A percentile compares a stretch with the other conserved stretches of the same genome.
Conservation (phyloP, 2,888 invertebrate genomes). For the Ecliptopera silaceata region DNA sequence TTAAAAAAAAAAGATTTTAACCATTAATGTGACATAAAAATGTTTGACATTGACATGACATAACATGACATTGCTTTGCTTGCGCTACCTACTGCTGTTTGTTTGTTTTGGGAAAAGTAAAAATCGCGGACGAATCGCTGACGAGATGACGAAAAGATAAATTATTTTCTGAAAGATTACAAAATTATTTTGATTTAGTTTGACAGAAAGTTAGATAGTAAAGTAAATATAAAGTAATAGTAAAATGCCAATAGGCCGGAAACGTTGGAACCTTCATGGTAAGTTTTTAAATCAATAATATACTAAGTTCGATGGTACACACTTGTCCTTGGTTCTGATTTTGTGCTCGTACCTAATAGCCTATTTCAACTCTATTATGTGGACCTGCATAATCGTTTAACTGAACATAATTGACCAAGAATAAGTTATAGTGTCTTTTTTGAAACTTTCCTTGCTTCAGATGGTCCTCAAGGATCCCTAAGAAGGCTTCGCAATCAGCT, state of each 20-base stretch:
- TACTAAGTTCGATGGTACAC: not conserved
- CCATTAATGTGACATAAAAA: too few species aligned
- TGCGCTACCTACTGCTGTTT: not conserved
- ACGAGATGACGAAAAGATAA: slow-evolving; percentile 11
- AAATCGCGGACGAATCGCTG: not conserved
- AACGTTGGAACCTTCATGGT: slow-evolving; percentile 91
- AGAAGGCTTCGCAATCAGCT: slow-evolving; percentile 87
- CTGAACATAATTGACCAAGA: too few species aligned
- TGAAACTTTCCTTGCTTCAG: slow-evolving; percentile 68
- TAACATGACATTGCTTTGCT: too few species aligned
- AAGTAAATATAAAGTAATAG: slow-evolving; percentile 15
- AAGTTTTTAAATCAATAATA: slow-evolving; percentile 48
- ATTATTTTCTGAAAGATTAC: slow-evolving; percentile 15
- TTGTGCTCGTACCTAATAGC: too few species aligned
- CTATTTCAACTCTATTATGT: not conserved
- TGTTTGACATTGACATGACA: too few species aligned
- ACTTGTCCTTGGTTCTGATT: slow-evolving; percentile 20
- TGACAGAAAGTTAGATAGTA: not conserved
- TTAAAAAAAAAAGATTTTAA: too few species aligned
- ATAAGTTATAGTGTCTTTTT: slow-evolving; percentile 50
- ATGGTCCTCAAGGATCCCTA: slow-evolving; percentile 86
- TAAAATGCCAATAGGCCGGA: slow-evolving; percentile 85
- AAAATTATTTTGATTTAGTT: slow-evolving; percentile 7
- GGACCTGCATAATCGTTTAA: too few species aligned
- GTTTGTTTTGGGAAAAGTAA: not conserved